These are phyloP conservation scores for Gobionotothen gibberifrons DNA, from an alignment of 2,797 vertebrate species.

Conservation along the genomic window DNA sequence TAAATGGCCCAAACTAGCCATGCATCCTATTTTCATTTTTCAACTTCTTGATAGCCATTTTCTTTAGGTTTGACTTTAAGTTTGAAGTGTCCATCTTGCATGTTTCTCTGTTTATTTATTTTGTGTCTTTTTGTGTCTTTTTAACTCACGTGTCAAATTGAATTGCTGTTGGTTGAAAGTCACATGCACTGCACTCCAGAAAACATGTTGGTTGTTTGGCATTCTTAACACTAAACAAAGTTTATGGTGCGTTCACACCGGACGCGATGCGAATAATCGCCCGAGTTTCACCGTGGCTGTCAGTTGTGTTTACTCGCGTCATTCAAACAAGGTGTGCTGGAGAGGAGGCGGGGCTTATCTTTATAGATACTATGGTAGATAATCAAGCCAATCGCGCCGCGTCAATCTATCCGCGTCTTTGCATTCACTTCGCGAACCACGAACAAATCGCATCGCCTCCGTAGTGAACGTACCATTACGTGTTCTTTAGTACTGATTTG, in stretches of 20 bases:
- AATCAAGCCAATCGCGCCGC: no score
- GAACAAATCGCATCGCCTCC: no score
- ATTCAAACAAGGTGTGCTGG: no score
- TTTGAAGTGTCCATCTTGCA: constrained; percentile 36
- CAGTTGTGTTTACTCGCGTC: no score
- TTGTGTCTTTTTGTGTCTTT: constrained; percentile 31
- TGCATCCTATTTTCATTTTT: constrained; percentile 17
- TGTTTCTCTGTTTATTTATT: constrained; percentile 17
- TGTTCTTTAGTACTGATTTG: constrained; percentile 42
- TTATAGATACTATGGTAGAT: no score
- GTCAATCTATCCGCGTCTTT: no score
- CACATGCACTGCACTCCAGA: constrained; percentile 15
- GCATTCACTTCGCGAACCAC: no score
- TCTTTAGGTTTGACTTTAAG: constrained; percentile 35
- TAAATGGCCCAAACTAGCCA: constrained; percentile 12
- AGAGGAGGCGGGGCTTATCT: no score
- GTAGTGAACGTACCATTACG: background rate
- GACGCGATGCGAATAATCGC: no score
- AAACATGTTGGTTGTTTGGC: constrained; percentile 26
- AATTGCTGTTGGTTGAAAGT: constrained; percentile 13
- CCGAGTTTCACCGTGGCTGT: no score
- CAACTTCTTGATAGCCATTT: constrained; percentile 8
- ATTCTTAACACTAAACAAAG: constrained; percentile 23
- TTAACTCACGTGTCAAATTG: constrained; percentile 7
- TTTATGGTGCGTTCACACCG: background rate